Evolutionary conservation across 1,140 invertebrate genomes (phyloP).

Genomic region (Limonius californicus): DNA sequence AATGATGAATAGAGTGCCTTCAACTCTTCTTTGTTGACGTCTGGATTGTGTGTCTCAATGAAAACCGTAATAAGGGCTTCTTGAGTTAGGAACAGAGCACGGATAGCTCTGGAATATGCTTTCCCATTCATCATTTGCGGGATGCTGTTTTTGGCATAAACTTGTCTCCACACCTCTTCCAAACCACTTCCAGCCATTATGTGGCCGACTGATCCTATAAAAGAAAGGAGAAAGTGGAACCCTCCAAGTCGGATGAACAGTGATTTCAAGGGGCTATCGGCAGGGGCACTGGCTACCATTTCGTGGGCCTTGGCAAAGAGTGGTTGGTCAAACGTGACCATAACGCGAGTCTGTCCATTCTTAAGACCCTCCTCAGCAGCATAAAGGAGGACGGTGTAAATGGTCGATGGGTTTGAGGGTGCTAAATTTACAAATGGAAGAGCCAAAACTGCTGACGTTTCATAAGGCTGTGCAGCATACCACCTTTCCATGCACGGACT

Average conservation of each 20-base stretch:
- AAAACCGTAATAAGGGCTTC: conserved; percentile 12
- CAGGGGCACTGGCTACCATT: not conserved
- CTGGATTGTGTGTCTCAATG: not conserved
- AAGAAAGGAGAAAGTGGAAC: conserved; percentile 3
- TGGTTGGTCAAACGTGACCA: not conserved
- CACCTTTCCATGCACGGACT: conserved; percentile 16
- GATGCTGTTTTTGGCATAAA: conserved; percentile 11
- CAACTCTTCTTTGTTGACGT: not conserved
- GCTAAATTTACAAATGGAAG: conserved; percentile 19
- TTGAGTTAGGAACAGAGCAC: conserved; percentile 15
- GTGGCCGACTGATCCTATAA: conserved; percentile 18
- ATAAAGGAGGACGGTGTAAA: conserved; percentile 18
- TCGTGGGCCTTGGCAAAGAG: conserved; percentile 1
- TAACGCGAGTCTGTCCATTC: not conserved
- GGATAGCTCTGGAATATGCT: conserved; percentile 8
- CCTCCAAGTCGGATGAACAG: not conserved
- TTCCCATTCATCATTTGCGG: conserved; percentile 13
- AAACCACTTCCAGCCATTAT: conserved; percentile 24
- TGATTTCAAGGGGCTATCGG: conserved; percentile 4
- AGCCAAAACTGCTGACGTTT: conserved; percentile 14
- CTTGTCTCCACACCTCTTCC: conserved; percentile 14
- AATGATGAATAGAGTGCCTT: not conserved
- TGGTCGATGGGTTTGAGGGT: conserved; percentile 19
- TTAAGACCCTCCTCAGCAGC: conserved; percentile 4
- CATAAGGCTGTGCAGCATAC: conserved; percentile 4